phyloP scores from a whole-genome alignment of 2,797 vertebrate species.

The Menidia menidia region DNA sequence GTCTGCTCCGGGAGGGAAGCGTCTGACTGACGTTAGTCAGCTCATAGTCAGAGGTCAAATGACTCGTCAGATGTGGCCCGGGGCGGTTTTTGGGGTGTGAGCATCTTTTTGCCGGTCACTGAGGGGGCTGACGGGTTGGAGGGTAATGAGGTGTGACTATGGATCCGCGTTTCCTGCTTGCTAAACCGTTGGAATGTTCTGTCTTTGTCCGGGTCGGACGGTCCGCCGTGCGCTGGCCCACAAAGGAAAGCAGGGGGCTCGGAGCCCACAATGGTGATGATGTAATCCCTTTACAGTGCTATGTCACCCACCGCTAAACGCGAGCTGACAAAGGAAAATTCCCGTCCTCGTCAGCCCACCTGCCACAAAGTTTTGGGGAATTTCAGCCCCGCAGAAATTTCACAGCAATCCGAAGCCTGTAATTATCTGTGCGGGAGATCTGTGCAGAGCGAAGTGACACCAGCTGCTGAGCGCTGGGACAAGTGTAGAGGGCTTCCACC shows the following conservation, averaged over 20 bases:
- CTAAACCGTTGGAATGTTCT: constrained; percentile 76
- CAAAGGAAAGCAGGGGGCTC: constrained; percentile 65
- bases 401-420: constrained; percentile 41
- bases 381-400: constrained; percentile 61
- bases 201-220: constrained; percentile 70
- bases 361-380: constrained; percentile 56
- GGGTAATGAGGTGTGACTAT: constrained; percentile 68
- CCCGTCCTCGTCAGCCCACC: constrained; percentile 52
- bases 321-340: constrained; percentile 68
- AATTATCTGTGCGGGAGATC: constrained; percentile 50
- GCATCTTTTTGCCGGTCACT: constrained; percentile 39
- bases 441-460: not conserved
- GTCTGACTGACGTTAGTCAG: constrained; percentile 62
- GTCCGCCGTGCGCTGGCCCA: constrained; percentile 55
- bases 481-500: constrained; percentile 51
- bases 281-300: constrained; percentile 77
- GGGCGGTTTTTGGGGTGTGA: not conserved
- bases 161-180: constrained; percentile 71
- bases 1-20: constrained; percentile 26
- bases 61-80: constrained; percentile 45
- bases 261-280: constrained; percentile 76
- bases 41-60: constrained; percentile 64
- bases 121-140: constrained; percentile 68
- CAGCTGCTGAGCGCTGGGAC: constrained; percentile 16
- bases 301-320: constrained; percentile 67